Conservation (phyloP, 2,113 vertebrate genomes). For the Reinhardtius hippoglossoides region DNA sequence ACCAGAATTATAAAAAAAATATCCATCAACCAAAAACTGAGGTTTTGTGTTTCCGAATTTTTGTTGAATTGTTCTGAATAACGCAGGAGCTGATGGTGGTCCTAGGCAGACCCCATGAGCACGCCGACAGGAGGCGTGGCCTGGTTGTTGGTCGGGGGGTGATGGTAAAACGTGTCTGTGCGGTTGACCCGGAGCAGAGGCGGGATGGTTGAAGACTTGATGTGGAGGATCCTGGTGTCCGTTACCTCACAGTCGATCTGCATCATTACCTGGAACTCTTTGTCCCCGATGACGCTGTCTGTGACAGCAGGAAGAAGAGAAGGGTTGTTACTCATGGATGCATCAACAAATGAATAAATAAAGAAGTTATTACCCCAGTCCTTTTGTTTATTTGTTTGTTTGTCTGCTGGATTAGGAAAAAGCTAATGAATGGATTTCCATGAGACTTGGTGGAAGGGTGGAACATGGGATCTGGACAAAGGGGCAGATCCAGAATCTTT, state of each 20-base stretch:
- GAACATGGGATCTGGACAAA: background rate
- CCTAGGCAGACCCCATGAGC: conserved; percentile 85
- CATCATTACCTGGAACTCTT: conserved; percentile 97
- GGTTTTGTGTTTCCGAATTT: background rate
- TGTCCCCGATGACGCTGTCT: conserved; percentile 93
- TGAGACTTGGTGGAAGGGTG: background rate
- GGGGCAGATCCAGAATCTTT: too few species aligned
- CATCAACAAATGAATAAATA: background rate
- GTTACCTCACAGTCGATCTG: conserved; percentile 98
- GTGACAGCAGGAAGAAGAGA: conserved; percentile 37
- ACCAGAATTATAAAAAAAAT: conserved; percentile 4
- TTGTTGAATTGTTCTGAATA: background rate
- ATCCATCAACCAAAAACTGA: background rate
- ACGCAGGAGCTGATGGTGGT: conserved; percentile 3
- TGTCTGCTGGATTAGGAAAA: too few species aligned
- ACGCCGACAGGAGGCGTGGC: conserved; percentile 82
- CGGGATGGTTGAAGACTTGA: conserved; percentile 92
- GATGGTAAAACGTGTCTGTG: conserved; percentile 83
- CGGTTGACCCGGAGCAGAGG: conserved; percentile 89
- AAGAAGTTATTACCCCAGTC: background rate
- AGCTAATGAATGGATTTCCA: too few species aligned
- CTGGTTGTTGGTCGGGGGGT: conserved; percentile 77
- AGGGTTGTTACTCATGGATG: background rate
- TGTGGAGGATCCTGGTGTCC: conserved; percentile 93
- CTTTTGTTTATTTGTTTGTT: too few species aligned